These are phyloP conservation scores for Larimichthys polyactis DNA, from an alignment of 2,113 vertebrate genomes.

Conservation along the genomic window DNA sequence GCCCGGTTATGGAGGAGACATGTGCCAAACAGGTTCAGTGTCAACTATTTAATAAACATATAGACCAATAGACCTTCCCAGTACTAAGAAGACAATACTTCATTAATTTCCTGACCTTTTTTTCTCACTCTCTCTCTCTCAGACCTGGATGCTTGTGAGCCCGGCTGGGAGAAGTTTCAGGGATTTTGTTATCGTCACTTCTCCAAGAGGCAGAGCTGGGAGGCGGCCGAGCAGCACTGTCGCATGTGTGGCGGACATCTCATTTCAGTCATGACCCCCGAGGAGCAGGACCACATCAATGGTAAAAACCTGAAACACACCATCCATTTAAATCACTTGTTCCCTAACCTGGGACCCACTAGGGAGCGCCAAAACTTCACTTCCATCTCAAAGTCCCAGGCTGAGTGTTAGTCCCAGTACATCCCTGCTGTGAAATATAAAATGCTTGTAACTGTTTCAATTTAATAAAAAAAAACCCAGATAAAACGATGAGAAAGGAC, in stretches of 20 bases:
- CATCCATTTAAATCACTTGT: too few species aligned
- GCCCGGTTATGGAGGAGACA: slow-evolving; percentile 89
- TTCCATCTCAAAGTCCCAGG: too few species aligned
- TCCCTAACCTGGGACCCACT: too few species aligned
- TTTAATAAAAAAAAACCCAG: too few species aligned
- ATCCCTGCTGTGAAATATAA: too few species aligned
- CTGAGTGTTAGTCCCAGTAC: too few species aligned
- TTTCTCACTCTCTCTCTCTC: neutral
- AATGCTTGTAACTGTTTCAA: too few species aligned
- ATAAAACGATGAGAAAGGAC: too few species aligned
- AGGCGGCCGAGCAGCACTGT: slow-evolving; percentile 94
- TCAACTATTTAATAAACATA: neutral
- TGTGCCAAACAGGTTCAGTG: slow-evolving; percentile 89
- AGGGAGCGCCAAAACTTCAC: too few species aligned
- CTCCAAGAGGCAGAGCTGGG: slow-evolving; percentile 90
- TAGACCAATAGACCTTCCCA: neutral
- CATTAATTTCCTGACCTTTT: neutral
- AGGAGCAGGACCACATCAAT: slow-evolving; percentile 93
- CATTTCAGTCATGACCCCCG: slow-evolving; percentile 91
- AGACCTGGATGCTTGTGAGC: slow-evolving; percentile 90
- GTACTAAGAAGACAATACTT: too few species aligned
- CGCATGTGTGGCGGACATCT: slow-evolving; percentile 88
- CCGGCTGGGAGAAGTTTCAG: slow-evolving; percentile 92
- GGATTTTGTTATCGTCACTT: slow-evolving; percentile 94
- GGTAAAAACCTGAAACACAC: slow-evolving; percentile 74